phyloP scores from a whole-genome alignment of 2,888 invertebrate species.

The Ichneumon xanthorius region DNA sequence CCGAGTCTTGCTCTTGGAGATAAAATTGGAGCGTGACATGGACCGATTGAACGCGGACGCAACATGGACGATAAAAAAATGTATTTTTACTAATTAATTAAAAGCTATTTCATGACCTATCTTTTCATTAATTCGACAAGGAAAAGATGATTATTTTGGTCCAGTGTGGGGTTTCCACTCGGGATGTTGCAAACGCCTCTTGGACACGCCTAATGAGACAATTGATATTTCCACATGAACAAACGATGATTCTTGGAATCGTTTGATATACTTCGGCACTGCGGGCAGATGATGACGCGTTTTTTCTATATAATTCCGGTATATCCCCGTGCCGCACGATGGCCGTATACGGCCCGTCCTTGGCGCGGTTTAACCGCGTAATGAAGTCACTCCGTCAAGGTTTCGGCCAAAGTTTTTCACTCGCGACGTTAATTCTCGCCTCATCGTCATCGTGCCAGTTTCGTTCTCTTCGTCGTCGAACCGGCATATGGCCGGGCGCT shows the following conservation, averaged over 20 bases:
- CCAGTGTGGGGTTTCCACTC: no score
- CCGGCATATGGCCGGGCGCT: constrained; percentile 1
- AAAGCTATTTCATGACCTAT: no score
- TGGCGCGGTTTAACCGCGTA: constrained; percentile 76
- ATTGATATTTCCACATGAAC: neutral
- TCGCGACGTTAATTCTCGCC: constrained; percentile 61
- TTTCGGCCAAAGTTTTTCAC: constrained; percentile 74
- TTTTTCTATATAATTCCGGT: constrained; percentile 31
- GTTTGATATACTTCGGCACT: constrained; percentile 7
- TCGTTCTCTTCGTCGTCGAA: constrained; percentile 40
- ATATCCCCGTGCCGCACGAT: constrained; percentile 49
- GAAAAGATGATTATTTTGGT: no score
- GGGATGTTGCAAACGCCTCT: no score
- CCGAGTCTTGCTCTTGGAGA: neutral
- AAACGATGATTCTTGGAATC: constrained; percentile 9
- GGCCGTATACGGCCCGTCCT: constrained; percentile 75
- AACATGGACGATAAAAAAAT: neutral
- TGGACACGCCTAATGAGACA: neutral
- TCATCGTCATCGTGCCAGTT: constrained; percentile 38
- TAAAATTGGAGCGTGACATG: constrained; percentile 15
- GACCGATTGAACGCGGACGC: constrained; percentile 9
- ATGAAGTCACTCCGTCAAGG: constrained; percentile 80
- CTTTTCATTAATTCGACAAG: no score
- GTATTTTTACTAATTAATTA: no score
- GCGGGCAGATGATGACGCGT: constrained; percentile 16